phyloP scores from a whole-genome alignment of 2,888 invertebrate genomes.

The Steinernema scapterisci region DNA sequence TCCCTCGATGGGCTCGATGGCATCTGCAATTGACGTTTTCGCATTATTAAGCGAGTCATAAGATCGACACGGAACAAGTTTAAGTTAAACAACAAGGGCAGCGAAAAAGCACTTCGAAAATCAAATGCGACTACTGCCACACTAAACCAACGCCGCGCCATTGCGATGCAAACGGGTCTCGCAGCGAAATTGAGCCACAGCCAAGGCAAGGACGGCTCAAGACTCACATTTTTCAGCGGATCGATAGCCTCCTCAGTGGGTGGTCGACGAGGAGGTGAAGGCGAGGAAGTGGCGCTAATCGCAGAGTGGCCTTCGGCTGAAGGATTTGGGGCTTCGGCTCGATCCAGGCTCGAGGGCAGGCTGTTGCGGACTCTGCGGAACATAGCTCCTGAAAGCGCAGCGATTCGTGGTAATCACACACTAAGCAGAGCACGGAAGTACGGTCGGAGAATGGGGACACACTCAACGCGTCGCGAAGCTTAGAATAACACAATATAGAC shows the following conservation, averaged over 20 bases:
- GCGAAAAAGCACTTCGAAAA: background rate
- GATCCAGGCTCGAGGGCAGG: background rate
- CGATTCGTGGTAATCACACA: background rate
- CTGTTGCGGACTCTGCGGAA: background rate
- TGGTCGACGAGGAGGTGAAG: background rate
- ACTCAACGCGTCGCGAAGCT: background rate
- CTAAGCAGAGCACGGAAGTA: no score
- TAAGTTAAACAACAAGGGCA: background rate
- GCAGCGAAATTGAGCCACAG: background rate
- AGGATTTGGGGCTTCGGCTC: background rate
- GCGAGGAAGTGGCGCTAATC: background rate
- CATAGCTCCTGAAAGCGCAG: background rate
- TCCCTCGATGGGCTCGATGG: constrained; percentile 6
- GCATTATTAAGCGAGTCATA: no score
- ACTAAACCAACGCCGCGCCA: constrained; percentile 13
- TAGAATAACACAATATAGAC: background rate
- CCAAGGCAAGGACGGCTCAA: constrained; percentile 12
- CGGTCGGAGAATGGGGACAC: background rate
- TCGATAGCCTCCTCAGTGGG: background rate
- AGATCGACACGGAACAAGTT: no score
- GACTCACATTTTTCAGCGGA: constrained; percentile 10
- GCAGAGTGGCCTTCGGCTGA: no score
- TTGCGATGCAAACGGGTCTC: constrained; percentile 4
- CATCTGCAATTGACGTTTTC: constrained; percentile 6
- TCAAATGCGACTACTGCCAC: background rate